A percentile compares a stretch with the other conserved stretches of the same genome.
These are phyloP conservation scores for Lates calcarifer DNA, from an alignment of 2,113 vertebrate genomes.

Conservation along the genomic window DNA sequence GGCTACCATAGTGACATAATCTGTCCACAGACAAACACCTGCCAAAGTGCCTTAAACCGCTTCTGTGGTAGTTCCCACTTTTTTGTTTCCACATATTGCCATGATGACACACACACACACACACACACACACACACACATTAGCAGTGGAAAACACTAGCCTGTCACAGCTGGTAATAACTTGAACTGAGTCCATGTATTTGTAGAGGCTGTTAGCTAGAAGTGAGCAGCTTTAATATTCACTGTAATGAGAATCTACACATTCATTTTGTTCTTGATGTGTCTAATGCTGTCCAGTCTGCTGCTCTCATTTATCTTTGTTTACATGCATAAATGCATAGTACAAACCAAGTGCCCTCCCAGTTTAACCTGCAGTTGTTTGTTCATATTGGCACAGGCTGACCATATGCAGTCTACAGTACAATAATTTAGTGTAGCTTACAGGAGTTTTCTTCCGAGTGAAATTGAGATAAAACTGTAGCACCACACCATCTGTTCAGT, in stretches of 20 bases:
- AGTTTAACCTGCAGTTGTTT: neutral
- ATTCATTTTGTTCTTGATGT: neutral
- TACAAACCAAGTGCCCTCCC: neutral
- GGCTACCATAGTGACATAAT: no score
- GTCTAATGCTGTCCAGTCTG: neutral
- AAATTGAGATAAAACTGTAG: neutral
- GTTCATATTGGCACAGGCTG: neutral
- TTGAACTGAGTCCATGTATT: neutral
- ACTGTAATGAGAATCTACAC: neutral
- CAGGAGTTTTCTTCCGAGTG: neutral
- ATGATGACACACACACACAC: no score
- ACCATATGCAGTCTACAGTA: constrained; percentile 20
- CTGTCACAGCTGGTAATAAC: no score
- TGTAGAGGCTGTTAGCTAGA: neutral
- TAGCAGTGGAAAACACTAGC: no score
- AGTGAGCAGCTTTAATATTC: neutral
- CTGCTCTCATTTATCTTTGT: neutral
- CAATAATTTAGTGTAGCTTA: neutral
- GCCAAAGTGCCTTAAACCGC: no score
- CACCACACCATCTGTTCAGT: neutral
- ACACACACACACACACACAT: no score
- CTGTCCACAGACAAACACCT: no score
- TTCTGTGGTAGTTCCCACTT: no score
- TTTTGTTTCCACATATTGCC: no score
- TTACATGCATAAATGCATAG: neutral